These are phyloP conservation scores for Parotocinclus haroldoi DNA, from an alignment of 2,797 vertebrate species.

Conservation along the genomic window DNA sequence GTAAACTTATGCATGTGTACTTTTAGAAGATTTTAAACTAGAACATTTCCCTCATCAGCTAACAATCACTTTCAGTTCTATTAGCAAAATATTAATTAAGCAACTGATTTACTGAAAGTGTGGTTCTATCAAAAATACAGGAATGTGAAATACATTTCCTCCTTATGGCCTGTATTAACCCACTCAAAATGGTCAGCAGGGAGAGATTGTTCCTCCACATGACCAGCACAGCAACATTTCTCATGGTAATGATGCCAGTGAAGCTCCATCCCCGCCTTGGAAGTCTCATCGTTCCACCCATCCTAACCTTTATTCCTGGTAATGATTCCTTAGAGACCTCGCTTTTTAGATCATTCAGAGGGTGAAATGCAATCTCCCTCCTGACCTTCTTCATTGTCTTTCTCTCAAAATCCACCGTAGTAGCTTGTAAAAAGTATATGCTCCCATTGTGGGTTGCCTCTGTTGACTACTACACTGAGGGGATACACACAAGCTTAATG, in stretches of 20 bases:
- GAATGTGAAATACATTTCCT: conserved; percentile 16
- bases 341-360: conserved; percentile 8
- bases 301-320: neutral
- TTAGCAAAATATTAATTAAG: conserved; percentile 31
- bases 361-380: conserved; percentile 4
- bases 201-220: conserved; percentile 28
- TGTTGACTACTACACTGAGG: conserved; percentile 64
- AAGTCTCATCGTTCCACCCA: conserved; percentile 7
- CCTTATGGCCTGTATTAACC: conserved; percentile 28
- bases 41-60: conserved; percentile 12
- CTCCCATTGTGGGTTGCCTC: conserved; percentile 58
- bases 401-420: conserved; percentile 28
- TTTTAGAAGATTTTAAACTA: neutral
- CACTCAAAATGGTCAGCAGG: conserved; percentile 25
- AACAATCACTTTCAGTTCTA: conserved; percentile 17
- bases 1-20: too few species aligned
- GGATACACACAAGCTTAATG: conserved; percentile 59
- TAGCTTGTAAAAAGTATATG: conserved; percentile 48
- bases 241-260: conserved; percentile 37
- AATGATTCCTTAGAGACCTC: conserved; percentile 18
- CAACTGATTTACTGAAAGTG: conserved; percentile 7
- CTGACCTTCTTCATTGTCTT: conserved; percentile 1
- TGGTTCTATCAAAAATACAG: conserved; percentile 31
- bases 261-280: conserved; percentile 15
- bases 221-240: conserved; percentile 39